A percentile compares a stretch with the other conserved stretches of the same genome.
phyloP scores from a whole-genome alignment of 1,140 invertebrate genomes.

The Pteromalus puparum region DNA sequence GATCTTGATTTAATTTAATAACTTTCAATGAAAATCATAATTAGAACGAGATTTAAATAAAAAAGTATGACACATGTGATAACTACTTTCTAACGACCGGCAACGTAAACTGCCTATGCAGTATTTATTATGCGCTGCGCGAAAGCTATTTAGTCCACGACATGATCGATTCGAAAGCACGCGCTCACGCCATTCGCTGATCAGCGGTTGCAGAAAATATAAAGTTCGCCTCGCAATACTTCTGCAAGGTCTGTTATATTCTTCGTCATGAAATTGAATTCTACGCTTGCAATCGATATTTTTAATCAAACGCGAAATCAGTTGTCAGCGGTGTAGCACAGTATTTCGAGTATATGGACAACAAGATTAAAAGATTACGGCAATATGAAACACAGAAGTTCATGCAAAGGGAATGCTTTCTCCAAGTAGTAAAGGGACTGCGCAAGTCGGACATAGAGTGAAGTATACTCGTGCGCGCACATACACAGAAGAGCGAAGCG shows the following conservation, averaged over 20 bases:
- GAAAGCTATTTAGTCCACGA: constrained; percentile 46
- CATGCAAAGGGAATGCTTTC: constrained; percentile 16
- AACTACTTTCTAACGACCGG: constrained; percentile 24
- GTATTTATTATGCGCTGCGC: constrained; percentile 14
- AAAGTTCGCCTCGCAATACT: not conserved
- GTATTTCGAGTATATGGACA: constrained; percentile 17
- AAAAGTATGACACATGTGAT: not conserved
- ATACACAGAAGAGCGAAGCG: too few relatives aligned
- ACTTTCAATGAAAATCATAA: constrained; percentile 7
- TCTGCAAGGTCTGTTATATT: not conserved
- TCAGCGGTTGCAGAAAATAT: constrained; percentile 52
- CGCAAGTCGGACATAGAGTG: constrained; percentile 53
- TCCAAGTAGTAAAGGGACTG: constrained; percentile 42
- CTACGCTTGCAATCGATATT: not conserved
- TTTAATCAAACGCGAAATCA: too few relatives aligned
- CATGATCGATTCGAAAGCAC: constrained; percentile 54
- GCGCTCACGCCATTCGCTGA: constrained; percentile 61
- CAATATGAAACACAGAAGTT: not conserved
- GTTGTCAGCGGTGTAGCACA: too few relatives aligned
- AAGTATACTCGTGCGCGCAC: constrained; percentile 41
- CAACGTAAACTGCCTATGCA: constrained; percentile 2
- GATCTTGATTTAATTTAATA: not conserved
- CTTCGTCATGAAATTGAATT: not conserved
- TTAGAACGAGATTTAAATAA: not conserved
- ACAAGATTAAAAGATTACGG: constrained; percentile 10